phyloP scores from a whole-genome alignment of 2,113 vertebrate species.

The Petrocephalus zakoni region DNA sequence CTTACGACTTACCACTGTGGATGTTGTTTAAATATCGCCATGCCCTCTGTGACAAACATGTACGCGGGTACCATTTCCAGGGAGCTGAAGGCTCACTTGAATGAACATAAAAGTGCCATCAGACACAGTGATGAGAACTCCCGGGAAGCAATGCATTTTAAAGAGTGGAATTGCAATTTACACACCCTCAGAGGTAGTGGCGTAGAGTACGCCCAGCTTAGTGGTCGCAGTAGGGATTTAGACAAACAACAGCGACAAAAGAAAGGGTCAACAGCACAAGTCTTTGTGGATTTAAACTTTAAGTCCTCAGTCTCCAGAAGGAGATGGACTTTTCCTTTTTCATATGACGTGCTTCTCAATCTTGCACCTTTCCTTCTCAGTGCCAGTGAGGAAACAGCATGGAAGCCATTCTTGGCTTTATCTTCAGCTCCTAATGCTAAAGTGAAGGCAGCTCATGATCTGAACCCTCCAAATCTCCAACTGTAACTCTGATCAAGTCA shows the following conservation, averaged over 20 bases:
- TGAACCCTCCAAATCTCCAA: not conserved
- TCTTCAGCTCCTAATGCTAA: not conserved
- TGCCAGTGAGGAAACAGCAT: not conserved
- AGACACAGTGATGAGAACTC: slow-evolving; percentile 2
- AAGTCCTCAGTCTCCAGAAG: not conserved
- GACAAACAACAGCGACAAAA: not conserved
- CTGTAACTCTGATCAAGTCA: not conserved
- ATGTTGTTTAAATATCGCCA: slow-evolving; percentile 4
- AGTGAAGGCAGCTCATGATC: not conserved
- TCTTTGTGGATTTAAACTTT: slow-evolving; percentile 2
- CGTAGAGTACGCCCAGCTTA: not conserved
- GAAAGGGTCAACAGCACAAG: not conserved
- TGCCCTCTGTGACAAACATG: not conserved
- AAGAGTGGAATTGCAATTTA: slow-evolving; percentile 5
- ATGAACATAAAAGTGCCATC: slow-evolving; percentile 15
- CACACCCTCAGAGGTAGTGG: not conserved
- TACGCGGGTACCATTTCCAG: not conserved
- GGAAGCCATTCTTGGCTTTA: not conserved
- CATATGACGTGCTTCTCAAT: not conserved
- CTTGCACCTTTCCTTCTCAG: not conserved
- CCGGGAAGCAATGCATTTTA: slow-evolving; percentile 9
- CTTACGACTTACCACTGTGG: not conserved
- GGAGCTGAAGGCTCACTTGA: not conserved
- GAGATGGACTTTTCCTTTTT: not conserved
- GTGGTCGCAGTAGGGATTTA: slow-evolving; percentile 5